phyloP scores from a whole-genome alignment of 37 sponge, comb jelly and placozoan genomes.

The Beroe ovata region DNA sequence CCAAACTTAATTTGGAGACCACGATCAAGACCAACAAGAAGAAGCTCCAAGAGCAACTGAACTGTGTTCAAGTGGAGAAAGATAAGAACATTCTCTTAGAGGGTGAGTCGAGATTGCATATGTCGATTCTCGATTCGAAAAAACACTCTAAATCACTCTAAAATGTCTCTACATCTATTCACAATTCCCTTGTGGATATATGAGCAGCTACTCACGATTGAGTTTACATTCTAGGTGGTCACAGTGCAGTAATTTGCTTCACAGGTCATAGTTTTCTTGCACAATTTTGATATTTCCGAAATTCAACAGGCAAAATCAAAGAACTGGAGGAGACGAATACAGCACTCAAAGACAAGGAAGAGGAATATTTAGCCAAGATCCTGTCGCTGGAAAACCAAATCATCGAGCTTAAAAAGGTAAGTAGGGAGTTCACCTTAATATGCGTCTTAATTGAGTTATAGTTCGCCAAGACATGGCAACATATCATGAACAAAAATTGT shows the following conservation, averaged over 20 bases:
- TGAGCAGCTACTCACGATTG: too few species aligned
- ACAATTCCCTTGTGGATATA: not conserved
- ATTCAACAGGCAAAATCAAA: slow-evolving; percentile 62
- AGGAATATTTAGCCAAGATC: not conserved
- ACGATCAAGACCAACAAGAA: slow-evolving; percentile 63
- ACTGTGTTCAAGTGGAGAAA: slow-evolving; percentile 37
- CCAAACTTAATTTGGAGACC: not conserved
- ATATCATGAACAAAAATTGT: too few species aligned
- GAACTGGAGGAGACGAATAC: slow-evolving; percentile 37
- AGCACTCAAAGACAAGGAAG: not conserved
- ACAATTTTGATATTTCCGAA: too few species aligned
- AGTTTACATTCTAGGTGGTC: too few species aligned
- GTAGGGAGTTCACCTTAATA: too few species aligned
- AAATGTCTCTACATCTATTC: not conserved
- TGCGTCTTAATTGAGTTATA: too few species aligned
- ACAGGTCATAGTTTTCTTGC: too few species aligned
- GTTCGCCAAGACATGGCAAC: too few species aligned
- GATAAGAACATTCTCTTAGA: slow-evolving; percentile 27
- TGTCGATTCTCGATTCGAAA: not conserved
- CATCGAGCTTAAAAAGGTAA: slow-evolving; percentile 53
- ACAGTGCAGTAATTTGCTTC: too few species aligned
- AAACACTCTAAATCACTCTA: not conserved
- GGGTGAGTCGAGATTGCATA: not conserved
- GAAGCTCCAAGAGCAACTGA: slow-evolving; percentile 56
- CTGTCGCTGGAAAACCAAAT: slow-evolving; percentile 15